These are phyloP conservation scores for Euthynnus affinis DNA, from an alignment of 2,797 vertebrate genomes.

Conservation along the genomic window DNA sequence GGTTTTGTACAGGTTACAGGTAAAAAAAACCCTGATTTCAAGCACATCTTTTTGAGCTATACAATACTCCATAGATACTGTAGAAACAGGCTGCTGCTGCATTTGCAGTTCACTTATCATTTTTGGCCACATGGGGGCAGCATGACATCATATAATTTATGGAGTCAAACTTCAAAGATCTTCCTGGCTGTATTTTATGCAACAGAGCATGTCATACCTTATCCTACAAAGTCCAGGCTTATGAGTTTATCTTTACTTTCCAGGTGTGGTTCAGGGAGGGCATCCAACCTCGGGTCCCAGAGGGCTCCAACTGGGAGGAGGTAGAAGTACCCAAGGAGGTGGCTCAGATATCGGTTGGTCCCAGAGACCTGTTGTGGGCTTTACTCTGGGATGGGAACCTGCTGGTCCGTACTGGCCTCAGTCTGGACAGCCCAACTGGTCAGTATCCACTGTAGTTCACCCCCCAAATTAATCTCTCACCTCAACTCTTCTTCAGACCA, in stretches of 20 bases:
- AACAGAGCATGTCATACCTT: background rate
- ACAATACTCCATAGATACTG: background rate
- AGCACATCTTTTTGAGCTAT: background rate
- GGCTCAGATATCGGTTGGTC: constrained; percentile 94
- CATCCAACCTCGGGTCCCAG: constrained; percentile 93
- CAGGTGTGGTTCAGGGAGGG: constrained; percentile 97
- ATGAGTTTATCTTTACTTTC: background rate
- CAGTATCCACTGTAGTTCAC: constrained; percentile 6
- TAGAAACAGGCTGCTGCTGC: constrained; percentile 17
- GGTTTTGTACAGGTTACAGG: no score
- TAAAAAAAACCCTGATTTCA: background rate
- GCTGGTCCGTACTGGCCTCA: constrained; percentile 93
- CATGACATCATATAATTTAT: constrained; percentile 36
- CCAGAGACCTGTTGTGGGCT: constrained; percentile 95
- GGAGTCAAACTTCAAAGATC: background rate
- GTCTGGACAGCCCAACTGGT: constrained; percentile 89
- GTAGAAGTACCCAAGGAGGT: constrained; percentile 91
- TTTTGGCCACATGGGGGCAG: constrained; percentile 77
- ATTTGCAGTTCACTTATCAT: background rate
- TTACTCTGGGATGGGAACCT: constrained; percentile 97
- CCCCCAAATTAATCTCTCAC: background rate
- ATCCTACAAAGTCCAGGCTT: background rate
- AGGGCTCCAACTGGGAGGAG: constrained; percentile 92
- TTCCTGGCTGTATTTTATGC: background rate
- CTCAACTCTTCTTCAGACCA: no score